Evolutionary conservation across 2,888 invertebrate genomes (phyloP), one percentile per base, ranked within the genome.

Genomic region (Neocrepidodera transversa): DNA sequence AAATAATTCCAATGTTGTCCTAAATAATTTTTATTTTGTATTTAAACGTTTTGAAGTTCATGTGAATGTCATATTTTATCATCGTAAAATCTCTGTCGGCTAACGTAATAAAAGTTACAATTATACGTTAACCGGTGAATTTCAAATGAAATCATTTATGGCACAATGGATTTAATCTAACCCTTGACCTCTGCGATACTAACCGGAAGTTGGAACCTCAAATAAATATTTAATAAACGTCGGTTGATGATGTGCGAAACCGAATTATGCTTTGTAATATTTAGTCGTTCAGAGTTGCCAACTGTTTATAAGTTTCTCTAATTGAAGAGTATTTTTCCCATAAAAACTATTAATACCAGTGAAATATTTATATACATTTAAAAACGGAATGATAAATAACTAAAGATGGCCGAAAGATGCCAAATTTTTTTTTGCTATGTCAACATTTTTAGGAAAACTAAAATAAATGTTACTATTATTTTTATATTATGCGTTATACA

Each of bases 111-210:
- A 32, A n/a, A 32, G 11, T 13, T 11, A 32, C 11, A 32, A 32
- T 6, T 2, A 32, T 32, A 32, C 30, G 11, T 13, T 28, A 8
- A 32, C 13, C n/a, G 13, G 32, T 13, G 32, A 32, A 32, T 32
- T 32, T 32, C 13, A 30, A 30, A 26, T 23, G 11, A 42, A 20
- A 14, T 30, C 2, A 30, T 11, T 47, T 26, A 32, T 17, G 30
- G 7, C 30, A 32, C 47, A 47, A 30, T 47, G 45, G 47, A 47
- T 30, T 47, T 47, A 30, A 47, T 5, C 30, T 30, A 47, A 47
- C 30, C 47, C 32, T 30, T 47, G 47, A 47, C 47, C 47, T 47
- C 30, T 17, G 32, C 11, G 17, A 38, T 17, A 17, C 7, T 11
- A 38, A 38, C 38, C 38, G 38, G 38, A 38, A 8, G 38, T 30